phyloP scores from a whole-genome alignment of 2,888 invertebrate species.

The Eupithecia subumbrata region DNA sequence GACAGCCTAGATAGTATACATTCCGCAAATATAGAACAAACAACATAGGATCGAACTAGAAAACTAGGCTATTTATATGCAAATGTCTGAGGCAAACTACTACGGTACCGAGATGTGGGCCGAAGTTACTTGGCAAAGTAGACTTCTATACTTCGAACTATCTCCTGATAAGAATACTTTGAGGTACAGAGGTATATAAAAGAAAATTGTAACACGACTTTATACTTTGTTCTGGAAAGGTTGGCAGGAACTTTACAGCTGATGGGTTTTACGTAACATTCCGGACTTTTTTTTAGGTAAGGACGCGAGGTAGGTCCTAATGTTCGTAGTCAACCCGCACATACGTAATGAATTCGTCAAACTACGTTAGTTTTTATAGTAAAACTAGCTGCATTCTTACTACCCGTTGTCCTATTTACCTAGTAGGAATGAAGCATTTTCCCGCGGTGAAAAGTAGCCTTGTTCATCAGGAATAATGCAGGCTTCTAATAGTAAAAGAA shows the following conservation, averaged over 20 bases:
- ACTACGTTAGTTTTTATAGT: too few species aligned
- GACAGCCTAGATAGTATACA: slow-evolving; percentile 1
- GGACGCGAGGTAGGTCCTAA: too few species aligned
- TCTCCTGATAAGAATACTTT: slow-evolving; percentile 7
- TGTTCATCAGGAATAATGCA: too few species aligned
- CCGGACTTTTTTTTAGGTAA: neutral
- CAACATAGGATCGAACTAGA: slow-evolving; percentile 28
- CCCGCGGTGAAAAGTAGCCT: too few species aligned
- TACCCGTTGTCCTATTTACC: too few species aligned
- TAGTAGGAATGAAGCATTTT: too few species aligned
- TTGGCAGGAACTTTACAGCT: neutral
- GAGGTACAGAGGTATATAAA: neutral
- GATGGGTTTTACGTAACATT: neutral
- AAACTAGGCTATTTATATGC: slow-evolving; percentile 51
- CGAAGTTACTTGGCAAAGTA: slow-evolving; percentile 15
- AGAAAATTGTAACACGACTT: neutral
- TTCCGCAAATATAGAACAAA: slow-evolving; percentile 29
- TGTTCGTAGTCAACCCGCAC: too few species aligned
- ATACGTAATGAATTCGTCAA: too few species aligned
- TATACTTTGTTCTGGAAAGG: neutral
- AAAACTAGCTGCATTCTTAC: too few species aligned
- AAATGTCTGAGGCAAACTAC: slow-evolving; percentile 46
- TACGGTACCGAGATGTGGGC: slow-evolving; percentile 39
- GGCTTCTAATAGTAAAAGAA: too few species aligned
- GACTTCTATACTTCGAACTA: neutral